These are phyloP conservation scores for Leptinotarsa undecemlineata DNA, from an alignment of 1,140 invertebrate species.

Conservation along the genomic window DNA sequence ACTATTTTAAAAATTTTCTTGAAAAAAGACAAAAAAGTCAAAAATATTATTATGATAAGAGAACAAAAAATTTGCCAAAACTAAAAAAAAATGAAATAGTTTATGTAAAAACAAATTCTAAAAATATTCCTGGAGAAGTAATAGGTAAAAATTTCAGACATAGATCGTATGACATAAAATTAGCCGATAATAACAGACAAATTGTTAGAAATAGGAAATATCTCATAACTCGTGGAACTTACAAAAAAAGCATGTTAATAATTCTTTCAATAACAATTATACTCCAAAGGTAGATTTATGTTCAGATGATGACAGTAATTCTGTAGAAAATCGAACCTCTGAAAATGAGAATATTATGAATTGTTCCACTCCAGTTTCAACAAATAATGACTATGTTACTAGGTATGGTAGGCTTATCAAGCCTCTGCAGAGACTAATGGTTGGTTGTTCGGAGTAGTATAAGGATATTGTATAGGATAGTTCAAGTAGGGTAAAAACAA, in stretches of 20 bases:
- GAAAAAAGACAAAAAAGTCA: not conserved
- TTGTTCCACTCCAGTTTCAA: too few species aligned
- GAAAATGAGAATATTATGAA: too few species aligned
- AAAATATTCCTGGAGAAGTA: slow-evolving; percentile 10
- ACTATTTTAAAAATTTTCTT: not conserved
- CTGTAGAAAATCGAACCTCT: too few species aligned
- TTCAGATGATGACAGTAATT: too few species aligned
- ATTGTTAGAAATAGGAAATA: slow-evolving; percentile 13
- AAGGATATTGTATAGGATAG: too few species aligned
- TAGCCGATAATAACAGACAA: not conserved
- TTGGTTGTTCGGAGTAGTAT: too few species aligned
- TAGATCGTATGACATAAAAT: slow-evolving; percentile 10
- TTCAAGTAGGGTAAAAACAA: too few species aligned
- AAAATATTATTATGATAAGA: slow-evolving; percentile 9
- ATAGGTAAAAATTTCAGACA: slow-evolving; percentile 9
- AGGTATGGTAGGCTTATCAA: too few species aligned
- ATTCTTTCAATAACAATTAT: not conserved
- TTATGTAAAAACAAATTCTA: slow-evolving; percentile 9
- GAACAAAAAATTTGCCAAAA: not conserved
- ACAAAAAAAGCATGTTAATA: not conserved
- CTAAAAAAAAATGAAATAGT: slow-evolving; percentile 4
- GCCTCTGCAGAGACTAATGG: too few species aligned
- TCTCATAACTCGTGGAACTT: not conserved
- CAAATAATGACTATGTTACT: too few species aligned
- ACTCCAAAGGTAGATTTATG: not conserved